Evolutionary conservation across 1,140 invertebrate genomes (phyloP), one percentile per base, ranked within the genome.

Genomic region (Cylas formicarius): DNA sequence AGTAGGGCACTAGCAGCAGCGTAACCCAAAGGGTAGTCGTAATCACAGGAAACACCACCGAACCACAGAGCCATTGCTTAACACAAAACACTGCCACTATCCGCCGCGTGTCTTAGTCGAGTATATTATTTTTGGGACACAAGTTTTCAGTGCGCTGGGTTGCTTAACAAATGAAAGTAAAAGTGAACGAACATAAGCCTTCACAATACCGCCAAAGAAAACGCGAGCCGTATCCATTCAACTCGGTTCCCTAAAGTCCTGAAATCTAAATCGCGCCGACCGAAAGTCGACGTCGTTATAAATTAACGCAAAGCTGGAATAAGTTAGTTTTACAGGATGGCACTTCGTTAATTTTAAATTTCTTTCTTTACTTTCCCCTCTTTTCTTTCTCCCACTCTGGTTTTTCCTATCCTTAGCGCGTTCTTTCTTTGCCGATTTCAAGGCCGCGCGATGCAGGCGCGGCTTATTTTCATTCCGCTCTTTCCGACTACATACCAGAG

Each of bases 161-260:
- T 64, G 57, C 60, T 57, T 56, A 60, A 64, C 60, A 63, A 62
- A 65, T 65, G 62, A 63, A 65, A 65, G 62, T 65, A 65, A 65
- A 65, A 65, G 62, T 65, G 60, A 65, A 53, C 58, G 56, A 58
- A 52, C 41, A 42, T 53, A 50, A 53, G 52, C 57, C 58, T 60
- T 59, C 56, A 58, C 47, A 60, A 54, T 49, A 48, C 47, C 33
- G 32, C 41, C 27, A 39, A 32, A 29, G 20, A 39, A 31, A 13
- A 31, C 28, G 32, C 48, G 47, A 33, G 31, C 43, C 26, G 49
- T 51, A 33, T 50, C 29, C 41, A 47, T 52, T 44, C 41, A 47
- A 50, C 44, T 46, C 39, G 45, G 44, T 55, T 21, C 50, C 41
- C 49, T 48, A 33, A 42, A 53, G 36, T 50, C 54, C 51, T 50